Conservation (phyloP, 2,113 vertebrate genomes). For the Xyrauchen texanus region DNA sequence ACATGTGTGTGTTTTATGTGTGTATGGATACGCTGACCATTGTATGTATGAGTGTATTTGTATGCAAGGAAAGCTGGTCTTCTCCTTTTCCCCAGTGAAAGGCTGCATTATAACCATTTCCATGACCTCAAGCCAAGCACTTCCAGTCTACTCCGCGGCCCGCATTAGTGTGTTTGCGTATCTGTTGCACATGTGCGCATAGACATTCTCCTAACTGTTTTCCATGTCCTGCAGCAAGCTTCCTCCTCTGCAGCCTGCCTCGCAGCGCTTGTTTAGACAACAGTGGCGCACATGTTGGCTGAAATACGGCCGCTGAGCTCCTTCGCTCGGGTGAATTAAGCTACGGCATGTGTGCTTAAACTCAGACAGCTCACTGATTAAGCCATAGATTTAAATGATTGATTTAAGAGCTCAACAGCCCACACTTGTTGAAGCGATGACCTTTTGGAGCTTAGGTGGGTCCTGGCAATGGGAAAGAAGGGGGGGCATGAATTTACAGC, state of each 20-base stretch:
- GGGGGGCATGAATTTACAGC: conserved; percentile 37
- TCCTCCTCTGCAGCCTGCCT: conserved; percentile 70
- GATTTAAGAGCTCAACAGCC: conserved; percentile 70
- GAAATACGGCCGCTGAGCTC: conserved; percentile 71
- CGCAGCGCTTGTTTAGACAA: conserved; percentile 78
- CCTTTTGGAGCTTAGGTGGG: conserved; percentile 30
- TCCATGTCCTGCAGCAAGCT: conserved; percentile 75
- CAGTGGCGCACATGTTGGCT: conserved; percentile 79
- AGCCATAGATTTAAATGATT: conserved; percentile 76
- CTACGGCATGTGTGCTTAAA: conserved; percentile 75
- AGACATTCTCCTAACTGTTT: conserved; percentile 64
- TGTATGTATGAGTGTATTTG: conserved; percentile 39
- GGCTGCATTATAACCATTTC: conserved; percentile 75
- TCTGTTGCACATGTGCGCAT: conserved; percentile 51
- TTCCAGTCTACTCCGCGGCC: conserved; percentile 56
- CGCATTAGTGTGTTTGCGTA: conserved; percentile 13
- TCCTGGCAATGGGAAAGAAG: conserved; percentile 6
- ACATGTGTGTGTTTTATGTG: conserved; percentile 38
- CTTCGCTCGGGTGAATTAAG: conserved; percentile 74
- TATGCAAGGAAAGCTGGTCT: conserved; percentile 52
- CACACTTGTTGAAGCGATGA: conserved; percentile 62
- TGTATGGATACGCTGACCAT: conserved; percentile 40
- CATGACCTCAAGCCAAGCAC: conserved; percentile 72
- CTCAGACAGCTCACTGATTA: conserved; percentile 71
- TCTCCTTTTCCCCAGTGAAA: conserved; percentile 72